Evolutionary conservation across 1,140 invertebrate genomes (phyloP).

Genomic region (Colletes latitarsis): DNA sequence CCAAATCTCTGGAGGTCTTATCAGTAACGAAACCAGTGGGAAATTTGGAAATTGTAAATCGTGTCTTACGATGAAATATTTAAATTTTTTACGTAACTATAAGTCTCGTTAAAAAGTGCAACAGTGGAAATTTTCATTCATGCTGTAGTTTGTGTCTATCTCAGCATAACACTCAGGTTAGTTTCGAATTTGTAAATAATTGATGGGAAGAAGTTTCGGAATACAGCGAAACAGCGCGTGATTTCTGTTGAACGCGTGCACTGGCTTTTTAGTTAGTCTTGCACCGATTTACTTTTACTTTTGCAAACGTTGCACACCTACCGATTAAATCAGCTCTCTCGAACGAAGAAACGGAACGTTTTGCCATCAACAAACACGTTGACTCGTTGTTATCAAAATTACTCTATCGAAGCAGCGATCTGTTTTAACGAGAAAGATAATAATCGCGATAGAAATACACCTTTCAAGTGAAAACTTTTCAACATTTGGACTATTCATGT

Average conservation of each 20-base stretch:
- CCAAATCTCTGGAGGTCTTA: no score
- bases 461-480: not conserved
- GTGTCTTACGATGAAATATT: no score
- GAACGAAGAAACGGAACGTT: not conserved
- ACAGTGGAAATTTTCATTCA: no score
- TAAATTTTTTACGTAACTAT: no score
- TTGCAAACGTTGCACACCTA: slow-evolving; percentile 36
- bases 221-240: not conserved
- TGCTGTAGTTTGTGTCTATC: no score
- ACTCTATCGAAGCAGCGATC: slow-evolving; percentile 33
- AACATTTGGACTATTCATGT: not conserved
- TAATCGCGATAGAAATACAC: not conserved
- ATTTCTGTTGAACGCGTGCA: slow-evolving; percentile 12
- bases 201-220: not conserved
- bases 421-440: not conserved
- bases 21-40: no score
- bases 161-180: no score
- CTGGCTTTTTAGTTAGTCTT: not conserved
- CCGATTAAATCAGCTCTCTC: slow-evolving; percentile 43
- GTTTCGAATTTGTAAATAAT: no score
- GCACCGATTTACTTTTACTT: slow-evolving; percentile 43
- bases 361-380: not conserved
- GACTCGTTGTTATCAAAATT: slow-evolving; percentile 34
- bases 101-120: no score
- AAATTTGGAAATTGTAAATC: no score